Conservation (phyloP, 2,113 vertebrate genomes). For the Alectura lathami region DNA sequence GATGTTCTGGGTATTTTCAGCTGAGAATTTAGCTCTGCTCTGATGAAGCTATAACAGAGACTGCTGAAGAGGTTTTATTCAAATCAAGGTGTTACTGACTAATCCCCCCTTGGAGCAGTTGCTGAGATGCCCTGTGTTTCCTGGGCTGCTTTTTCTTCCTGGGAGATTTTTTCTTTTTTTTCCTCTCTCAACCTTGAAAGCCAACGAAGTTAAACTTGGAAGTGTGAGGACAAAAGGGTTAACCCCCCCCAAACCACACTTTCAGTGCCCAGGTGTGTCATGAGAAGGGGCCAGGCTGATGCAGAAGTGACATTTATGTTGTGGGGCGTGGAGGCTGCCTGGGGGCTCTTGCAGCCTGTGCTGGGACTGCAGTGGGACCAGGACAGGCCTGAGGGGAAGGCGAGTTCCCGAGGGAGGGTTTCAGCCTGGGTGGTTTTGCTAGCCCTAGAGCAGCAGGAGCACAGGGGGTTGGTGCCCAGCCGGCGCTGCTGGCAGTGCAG, state of each 20-base stretch:
- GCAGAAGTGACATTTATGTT: fast-evolving
- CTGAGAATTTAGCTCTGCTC: background rate
- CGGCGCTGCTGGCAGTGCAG: background rate
- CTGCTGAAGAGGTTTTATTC: background rate
- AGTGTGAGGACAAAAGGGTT: background rate
- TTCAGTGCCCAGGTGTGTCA: background rate
- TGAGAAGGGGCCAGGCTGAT: fast-evolving
- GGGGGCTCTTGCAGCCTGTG: fast-evolving
- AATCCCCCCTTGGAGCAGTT: background rate
- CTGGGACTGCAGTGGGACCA: background rate
- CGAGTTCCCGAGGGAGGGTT: background rate
- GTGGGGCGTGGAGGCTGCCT: background rate
- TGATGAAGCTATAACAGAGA: background rate
- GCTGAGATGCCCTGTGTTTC: background rate
- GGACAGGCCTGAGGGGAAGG: background rate
- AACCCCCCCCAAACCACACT: background rate
- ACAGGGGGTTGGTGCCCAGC: fast-evolving
- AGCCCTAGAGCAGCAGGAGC: background rate
- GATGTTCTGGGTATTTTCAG: background rate
- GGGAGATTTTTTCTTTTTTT: background rate
- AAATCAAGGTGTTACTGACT: background rate
- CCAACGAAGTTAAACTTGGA: background rate
- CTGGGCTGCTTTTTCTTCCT: background rate
- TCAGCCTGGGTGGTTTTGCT: background rate
- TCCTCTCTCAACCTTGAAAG: background rate